Base-by-base conservation (phyloP, 2,888 invertebrate species). In the Panzeria rudis region DNA sequence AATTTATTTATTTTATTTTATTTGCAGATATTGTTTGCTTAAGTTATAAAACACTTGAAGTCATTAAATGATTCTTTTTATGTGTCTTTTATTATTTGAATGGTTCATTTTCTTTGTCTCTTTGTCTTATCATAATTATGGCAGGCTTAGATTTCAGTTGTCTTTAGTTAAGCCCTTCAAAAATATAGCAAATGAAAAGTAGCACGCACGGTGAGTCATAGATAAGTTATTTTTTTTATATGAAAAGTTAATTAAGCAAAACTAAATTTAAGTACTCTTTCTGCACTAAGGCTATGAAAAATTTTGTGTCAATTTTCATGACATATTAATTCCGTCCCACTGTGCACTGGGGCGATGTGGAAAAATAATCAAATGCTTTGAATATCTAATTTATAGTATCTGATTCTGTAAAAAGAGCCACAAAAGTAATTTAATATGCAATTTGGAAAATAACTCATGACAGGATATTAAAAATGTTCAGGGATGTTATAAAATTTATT, bases 361-460 rank as follows among this genome's bases (percentile, higher is more conserved):
- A 7, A 20, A 9, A 11, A 50, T 50, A 9, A 50, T 20, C 20
- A 20, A 20, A 20, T 20, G 50, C 11, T 23, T 50, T 50, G 50
- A 20, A 50, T 20, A 50, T 50, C 2, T 17, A 20, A 50, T 29
- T 54, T 25, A 25, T 54, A 7, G 7, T 25, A 15, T n/a, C 6
- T 25, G 5, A 25, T 3, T 2, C 25, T 54, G 13, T 25, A 25
- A 15, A 54, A 54, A 7, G 11, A 25, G 54, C 3, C 17, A 50
- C 50, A 50, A 17, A 23, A 54, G 54, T 29, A 54, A 54, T 54
- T 54, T 25, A 25, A 54, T 54, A 25, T 54, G 54, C 13, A 25
- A 15, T 54, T 54, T 54, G 15, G 11, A 25, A 25, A 15, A 15
- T 15, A 9, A 15, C 25, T 15, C 20, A 1, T 50, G 50, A 25